These are phyloP conservation scores for Myrmophylax atrothorax DNA, from an alignment of 2,113 vertebrate species.

Conservation along the genomic window DNA sequence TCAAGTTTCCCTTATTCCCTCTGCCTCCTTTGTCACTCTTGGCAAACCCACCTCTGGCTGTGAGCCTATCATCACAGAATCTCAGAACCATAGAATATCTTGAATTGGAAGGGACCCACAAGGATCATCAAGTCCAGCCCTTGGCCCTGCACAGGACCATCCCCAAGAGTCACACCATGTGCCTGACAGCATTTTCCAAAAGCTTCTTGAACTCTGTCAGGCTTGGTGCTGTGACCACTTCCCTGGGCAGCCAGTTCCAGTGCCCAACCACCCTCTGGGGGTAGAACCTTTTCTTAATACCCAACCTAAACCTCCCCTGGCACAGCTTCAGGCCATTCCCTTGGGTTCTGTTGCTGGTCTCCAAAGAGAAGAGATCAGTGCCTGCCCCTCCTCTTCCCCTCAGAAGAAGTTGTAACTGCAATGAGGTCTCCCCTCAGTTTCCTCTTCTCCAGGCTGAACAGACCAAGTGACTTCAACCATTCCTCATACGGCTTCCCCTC, in stretches of 20 bases:
- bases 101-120: background rate
- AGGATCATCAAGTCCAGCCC: background rate
- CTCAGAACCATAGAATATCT: background rate
- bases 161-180: background rate
- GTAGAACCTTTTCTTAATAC: background rate
- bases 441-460: background rate
- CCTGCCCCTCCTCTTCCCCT: background rate
- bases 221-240: background rate
- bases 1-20: background rate
- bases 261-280: background rate
- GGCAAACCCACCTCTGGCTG: background rate
- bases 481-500: background rate
- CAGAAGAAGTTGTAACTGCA: background rate
- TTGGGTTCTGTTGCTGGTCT: background rate
- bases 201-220: background rate
- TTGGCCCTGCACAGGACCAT: background rate
- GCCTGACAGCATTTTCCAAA: background rate
- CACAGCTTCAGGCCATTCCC: background rate
- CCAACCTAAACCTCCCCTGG: background rate
- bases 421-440: background rate
- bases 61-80: background rate
- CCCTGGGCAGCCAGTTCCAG: background rate
- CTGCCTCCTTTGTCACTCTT: background rate
- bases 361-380: background rate
- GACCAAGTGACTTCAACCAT: no score